Base-by-base conservation (phyloP, 2,797 vertebrate species). In the Clarias platycephalus region DNA sequence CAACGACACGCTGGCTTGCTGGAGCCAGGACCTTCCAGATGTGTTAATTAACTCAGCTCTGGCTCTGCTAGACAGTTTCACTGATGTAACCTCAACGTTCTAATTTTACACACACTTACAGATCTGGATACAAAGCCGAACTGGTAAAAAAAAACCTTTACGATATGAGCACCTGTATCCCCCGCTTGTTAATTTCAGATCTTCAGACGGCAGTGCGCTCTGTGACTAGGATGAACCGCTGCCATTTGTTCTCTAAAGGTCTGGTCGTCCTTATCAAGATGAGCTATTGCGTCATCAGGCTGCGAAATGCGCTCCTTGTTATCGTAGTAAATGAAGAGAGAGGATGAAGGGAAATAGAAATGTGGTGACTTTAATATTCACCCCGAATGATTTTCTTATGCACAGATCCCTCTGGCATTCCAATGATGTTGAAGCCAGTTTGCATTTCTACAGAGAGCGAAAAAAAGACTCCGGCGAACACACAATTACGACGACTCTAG, bases 271-370 rank as follows among this genome's bases (percentile, higher is more conserved):
- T 80, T 72, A 66, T 85, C 78, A 40, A 60, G 80, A 81, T 44
- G 13, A 31, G n/a, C 40, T 3, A 20, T 26, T 70, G 34, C 81
- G 15, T 74, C 57, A 64, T 34, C 60, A n/a, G 57, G 2, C 22
- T 53, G 40, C 34, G 70, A 58, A 26, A 57, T 16, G 53, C 26
- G 5, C 37, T 3, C 26, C 81, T 75, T 37, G 68, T 70, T 74
- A 74, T 74, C 22, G 1, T 37, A n/a, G 22, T 49, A 72, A 77
- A n/a, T 55, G 60, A 37, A 40, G 26, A 31, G 44, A 63, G 31
- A 55, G n/a, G 82, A 64, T 34, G 22, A 63, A 18, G 40, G n/a
- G 70, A 83, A 75, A 74, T 62, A 64, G 75, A 75, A 83, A 22
- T 0, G 7, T 20, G 6, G 10, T 16, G 37, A 28, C 26, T 22